phyloP scores from a whole-genome alignment of 2,888 invertebrate genomes.

The Chymomyza procnemis region DNA sequence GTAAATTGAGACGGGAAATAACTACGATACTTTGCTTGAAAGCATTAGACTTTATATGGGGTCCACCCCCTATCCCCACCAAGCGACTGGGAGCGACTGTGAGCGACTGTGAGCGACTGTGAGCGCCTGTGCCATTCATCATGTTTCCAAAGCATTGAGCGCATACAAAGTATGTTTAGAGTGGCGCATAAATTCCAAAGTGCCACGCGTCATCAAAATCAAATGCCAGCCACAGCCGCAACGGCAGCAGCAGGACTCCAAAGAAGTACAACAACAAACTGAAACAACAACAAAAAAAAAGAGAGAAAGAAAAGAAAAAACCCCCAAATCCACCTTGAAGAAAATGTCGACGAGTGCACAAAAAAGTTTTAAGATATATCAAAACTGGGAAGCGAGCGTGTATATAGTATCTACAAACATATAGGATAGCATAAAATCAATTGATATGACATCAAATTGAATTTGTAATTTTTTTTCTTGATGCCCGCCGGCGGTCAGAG shows the following conservation, averaged over 20 bases:
- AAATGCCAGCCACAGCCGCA: constrained; percentile 42
- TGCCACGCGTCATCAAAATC: constrained; percentile 71
- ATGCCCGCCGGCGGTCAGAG: constrained; percentile 6
- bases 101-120: not conserved
- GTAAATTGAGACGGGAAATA: not conserved
- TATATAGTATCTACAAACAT: not conserved
- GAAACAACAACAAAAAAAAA: not conserved
- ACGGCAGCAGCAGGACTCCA: not conserved
- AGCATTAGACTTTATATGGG: not conserved
- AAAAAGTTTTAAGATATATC: constrained; percentile 1
- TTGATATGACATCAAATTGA: constrained; percentile 73
- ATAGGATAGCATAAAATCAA: constrained; percentile 55
- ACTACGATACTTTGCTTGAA: not conserved
- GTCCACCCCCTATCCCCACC: constrained; percentile 2
- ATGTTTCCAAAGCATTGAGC: constrained; percentile 47
- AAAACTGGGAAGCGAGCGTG: not conserved
- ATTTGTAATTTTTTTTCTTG: constrained; percentile 60
- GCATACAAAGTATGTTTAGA: constrained; percentile 67
- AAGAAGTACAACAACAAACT: too few relatives aligned
- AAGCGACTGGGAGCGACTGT: not conserved
- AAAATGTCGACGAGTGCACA: constrained; percentile 3
- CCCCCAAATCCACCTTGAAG: constrained; percentile 28
- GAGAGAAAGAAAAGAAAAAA: constrained; percentile 23
- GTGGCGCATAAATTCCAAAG: constrained; percentile 66
- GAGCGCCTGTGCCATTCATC: constrained; percentile 43